Evolutionary conservation across 1,140 invertebrate genomes (phyloP).

Genomic region (Magallana gigas): DNA sequence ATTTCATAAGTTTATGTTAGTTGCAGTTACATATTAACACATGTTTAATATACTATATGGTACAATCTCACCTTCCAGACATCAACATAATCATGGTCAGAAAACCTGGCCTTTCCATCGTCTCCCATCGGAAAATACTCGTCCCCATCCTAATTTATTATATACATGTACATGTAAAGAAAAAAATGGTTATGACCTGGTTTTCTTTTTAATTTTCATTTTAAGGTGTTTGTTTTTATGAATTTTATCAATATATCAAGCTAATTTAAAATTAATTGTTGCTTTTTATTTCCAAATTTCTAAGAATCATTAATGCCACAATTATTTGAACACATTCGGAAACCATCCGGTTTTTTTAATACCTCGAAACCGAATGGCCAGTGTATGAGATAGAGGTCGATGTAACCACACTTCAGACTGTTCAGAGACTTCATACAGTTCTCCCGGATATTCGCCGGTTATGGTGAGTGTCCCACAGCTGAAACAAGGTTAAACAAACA

Average conservation of each 20-base stretch:
- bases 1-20: too few relatives aligned
- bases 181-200: too few relatives aligned
- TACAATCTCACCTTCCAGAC: constrained; percentile 57
- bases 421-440: constrained; percentile 84
- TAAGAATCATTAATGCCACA: too few relatives aligned
- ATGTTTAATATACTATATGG: too few relatives aligned
- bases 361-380: constrained; percentile 89
- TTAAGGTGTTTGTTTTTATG: too few relatives aligned
- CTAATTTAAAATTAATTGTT: too few relatives aligned
- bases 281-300: too few relatives aligned
- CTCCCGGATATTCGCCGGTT: constrained; percentile 82
- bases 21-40: too few relatives aligned
- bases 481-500: not conserved
- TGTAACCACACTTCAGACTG: constrained; percentile 85
- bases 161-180: too few relatives aligned
- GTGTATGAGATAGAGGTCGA: constrained; percentile 90
- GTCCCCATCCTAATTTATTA: constrained; percentile 57
- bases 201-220: too few relatives aligned
- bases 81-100: constrained; percentile 57
- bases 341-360: not conserved
- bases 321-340: too few relatives aligned
- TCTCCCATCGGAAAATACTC: constrained; percentile 57
- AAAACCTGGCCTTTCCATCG: constrained; percentile 56
- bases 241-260: too few relatives aligned
- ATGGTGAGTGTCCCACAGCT: constrained; percentile 85